Percentiles rank a stretch among this genome's conserved stretches.
Conservation (phyloP, 2,888 invertebrate genomes). For the Hemicrepidius hirtus region DNA sequence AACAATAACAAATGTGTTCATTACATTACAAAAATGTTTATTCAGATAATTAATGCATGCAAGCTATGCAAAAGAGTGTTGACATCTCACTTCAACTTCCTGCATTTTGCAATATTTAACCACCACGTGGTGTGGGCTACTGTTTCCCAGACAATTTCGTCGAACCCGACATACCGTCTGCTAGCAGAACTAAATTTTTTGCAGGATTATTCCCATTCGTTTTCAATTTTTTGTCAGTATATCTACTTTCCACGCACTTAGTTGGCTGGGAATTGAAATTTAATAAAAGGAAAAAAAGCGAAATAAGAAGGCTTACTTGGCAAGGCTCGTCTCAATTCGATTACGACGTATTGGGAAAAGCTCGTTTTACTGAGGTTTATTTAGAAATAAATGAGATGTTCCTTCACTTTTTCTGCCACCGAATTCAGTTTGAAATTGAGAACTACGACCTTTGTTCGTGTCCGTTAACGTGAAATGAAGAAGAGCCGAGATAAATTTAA, state of each 20-base stretch:
- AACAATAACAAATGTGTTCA: no score
- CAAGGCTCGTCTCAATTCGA: background rate
- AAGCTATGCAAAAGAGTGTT: conserved; percentile 16
- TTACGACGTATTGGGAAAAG: conserved; percentile 18
- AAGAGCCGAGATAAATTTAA: no score
- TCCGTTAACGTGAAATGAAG: no score
- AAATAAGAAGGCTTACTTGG: conserved; percentile 6
- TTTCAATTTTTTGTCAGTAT: conserved; percentile 9
- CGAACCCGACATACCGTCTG: conserved; percentile 11
- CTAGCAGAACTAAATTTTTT: background rate
- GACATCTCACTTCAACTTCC: conserved; percentile 13
- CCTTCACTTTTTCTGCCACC: no score
- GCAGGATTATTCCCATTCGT: background rate
- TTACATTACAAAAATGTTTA: no score
- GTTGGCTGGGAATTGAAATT: conserved; percentile 5
- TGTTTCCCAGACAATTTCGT: background rate
- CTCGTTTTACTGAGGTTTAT: background rate
- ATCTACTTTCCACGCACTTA: conserved; percentile 7
- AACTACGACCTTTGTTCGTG: no score
- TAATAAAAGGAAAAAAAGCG: conserved; percentile 9
- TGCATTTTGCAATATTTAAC: conserved; percentile 21
- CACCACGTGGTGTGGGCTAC: conserved; percentile 6
- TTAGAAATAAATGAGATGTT: conserved; percentile 1
- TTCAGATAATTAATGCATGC: background rate
- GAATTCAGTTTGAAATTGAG: no score